Percentiles rank a stretch among this genome's conserved stretches.
These are phyloP conservation scores for Mesoligia furuncula DNA, from an alignment of 2,888 invertebrate species.

Conservation along the genomic window DNA sequence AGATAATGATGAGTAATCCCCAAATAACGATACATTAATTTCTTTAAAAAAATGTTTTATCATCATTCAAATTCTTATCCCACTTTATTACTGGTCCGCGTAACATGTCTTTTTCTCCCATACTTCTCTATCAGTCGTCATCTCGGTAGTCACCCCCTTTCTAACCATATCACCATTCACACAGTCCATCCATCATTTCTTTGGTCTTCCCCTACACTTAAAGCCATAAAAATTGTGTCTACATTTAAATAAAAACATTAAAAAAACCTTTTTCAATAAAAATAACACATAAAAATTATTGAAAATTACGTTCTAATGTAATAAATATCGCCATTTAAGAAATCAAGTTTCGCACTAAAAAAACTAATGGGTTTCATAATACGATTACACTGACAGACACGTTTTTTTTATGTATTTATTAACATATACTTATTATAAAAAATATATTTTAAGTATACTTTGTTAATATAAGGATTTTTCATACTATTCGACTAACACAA, in stretches of 20 bases:
- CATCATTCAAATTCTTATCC: too few relatives aligned
- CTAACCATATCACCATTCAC: neutral
- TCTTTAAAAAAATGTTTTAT: too few relatives aligned
- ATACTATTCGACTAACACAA: neutral
- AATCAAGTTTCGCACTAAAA: conserved; percentile 25
- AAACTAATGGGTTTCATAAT: conserved; percentile 37
- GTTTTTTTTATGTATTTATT: conserved; percentile 51
- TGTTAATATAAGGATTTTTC: conserved; percentile 24
- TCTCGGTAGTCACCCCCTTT: neutral
- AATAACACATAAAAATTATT: conserved; percentile 48
- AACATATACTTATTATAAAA: conserved; percentile 34
- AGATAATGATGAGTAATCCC: too few relatives aligned
- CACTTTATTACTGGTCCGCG: fast-evolving
- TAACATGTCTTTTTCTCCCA: neutral
- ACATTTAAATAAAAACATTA: conserved; percentile 32
- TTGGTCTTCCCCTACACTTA: neutral
- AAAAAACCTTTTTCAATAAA: neutral
- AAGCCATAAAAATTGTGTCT: neutral
- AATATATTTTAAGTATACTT: neutral
- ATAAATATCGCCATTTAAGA: conserved; percentile 53
- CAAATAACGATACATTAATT: neutral
- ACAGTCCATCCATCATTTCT: neutral
- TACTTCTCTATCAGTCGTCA: neutral
- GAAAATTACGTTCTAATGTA: conserved; percentile 29
- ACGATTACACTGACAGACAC: conserved; percentile 49